Evolutionary conservation across 2,797 vertebrate genomes (phyloP).

Genomic region (Potorous gilbertii): DNA sequence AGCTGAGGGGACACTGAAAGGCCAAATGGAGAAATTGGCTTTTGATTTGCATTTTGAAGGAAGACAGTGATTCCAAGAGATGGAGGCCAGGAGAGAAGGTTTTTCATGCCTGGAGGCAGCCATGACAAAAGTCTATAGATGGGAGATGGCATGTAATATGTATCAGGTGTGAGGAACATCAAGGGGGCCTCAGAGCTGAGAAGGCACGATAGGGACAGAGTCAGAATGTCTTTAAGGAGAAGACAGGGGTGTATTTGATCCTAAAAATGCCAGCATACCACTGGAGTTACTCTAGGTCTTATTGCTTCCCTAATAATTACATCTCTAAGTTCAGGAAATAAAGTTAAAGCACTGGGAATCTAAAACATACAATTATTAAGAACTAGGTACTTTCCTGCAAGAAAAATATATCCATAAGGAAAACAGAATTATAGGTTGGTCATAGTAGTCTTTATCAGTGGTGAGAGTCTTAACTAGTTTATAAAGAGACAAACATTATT

Average conservation of each 20-base stretch:
- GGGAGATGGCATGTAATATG: neutral
- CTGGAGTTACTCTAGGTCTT: conserved; percentile 15
- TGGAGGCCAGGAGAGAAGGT: too few species aligned
- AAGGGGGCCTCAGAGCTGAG: neutral
- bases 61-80: neutral
- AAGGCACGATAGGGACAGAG: neutral
- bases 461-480: conserved; percentile 58
- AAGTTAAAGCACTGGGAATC: conserved; percentile 47
- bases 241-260: neutral
- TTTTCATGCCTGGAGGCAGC: too few species aligned
- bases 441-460: conserved; percentile 79
- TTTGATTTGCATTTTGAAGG: neutral
- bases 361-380: conserved; percentile 45
- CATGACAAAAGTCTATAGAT: neutral
- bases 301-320: conserved; percentile 51
- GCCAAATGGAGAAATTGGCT: neutral
- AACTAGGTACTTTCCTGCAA: conserved; percentile 27
- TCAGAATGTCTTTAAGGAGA: neutral
- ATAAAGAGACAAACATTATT: conserved; percentile 27
- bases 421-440: conserved; percentile 81
- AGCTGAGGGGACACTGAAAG: neutral
- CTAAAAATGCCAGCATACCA: neutral
- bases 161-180: neutral
- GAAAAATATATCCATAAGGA: conserved; percentile 82
- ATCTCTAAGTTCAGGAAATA: conserved; percentile 21